A percentile compares a stretch with the other conserved stretches of the same genome.
Evolutionary conservation across 2,113 vertebrate species (phyloP).

Genomic region (Loxodonta africana): DNA sequence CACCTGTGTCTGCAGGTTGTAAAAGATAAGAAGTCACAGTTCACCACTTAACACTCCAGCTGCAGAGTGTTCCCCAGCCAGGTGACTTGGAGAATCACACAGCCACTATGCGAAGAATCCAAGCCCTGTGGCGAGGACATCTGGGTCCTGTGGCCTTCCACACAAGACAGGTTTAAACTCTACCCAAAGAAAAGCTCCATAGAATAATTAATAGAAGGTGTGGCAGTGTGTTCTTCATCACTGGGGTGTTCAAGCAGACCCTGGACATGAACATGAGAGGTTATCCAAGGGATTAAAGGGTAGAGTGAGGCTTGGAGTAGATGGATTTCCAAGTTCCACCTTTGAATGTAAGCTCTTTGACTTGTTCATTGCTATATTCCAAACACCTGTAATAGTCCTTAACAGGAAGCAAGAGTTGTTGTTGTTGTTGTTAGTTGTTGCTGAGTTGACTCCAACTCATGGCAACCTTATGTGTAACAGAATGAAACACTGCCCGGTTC

Average conservation of each 20-base stretch:
- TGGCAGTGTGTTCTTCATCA: neutral
- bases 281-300: neutral
- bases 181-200: neutral
- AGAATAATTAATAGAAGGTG: neutral
- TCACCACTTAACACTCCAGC: neutral
- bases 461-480: neutral
- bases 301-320: neutral
- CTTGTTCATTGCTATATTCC: neutral
- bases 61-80: neutral
- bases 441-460: neutral
- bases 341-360: neutral
- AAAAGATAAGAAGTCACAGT: neutral
- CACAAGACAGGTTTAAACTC: neutral
- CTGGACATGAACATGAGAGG: neutral
- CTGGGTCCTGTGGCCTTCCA: neutral
- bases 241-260: neutral
- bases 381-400: neutral
- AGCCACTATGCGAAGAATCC: no score
- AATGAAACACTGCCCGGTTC: neutral
- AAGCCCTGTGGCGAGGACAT: neutral
- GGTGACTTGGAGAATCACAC: neutral
- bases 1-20: neutral
- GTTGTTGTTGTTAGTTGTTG: neutral
- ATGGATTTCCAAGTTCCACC: neutral
- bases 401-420: no score